phyloP scores from a whole-genome alignment of 2,797 vertebrate genomes.

The Rhadinocentrus ornatus region DNA sequence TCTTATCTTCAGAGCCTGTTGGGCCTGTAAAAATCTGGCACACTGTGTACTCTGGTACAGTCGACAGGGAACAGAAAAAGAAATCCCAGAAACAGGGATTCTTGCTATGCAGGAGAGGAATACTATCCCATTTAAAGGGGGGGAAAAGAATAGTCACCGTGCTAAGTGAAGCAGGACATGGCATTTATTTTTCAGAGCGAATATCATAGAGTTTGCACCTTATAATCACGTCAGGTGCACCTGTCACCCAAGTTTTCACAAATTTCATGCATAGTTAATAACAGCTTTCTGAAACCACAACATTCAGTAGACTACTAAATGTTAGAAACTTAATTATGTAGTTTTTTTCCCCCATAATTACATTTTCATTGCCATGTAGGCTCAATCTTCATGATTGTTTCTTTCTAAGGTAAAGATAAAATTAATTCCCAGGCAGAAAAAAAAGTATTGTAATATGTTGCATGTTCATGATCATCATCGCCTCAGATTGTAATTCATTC shows the following conservation, averaged over 20 bases:
- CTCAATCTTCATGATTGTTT: slow-evolving; percentile 15
- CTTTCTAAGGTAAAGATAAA: neutral
- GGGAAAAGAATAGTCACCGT: no score
- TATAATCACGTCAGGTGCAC: neutral
- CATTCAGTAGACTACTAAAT: neutral
- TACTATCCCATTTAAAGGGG: neutral
- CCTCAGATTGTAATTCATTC: slow-evolving; percentile 81
- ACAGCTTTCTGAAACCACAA: neutral
- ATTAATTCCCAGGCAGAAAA: slow-evolving; percentile 16
- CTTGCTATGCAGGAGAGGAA: neutral
- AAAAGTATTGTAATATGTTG: slow-evolving; percentile 35
- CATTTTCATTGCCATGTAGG: neutral
- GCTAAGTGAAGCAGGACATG: neutral
- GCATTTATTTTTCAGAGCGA: neutral
- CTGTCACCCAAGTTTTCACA: neutral
- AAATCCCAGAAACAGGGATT: neutral
- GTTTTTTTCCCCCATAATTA: neutral
- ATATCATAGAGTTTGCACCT: no score
- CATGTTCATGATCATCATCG: slow-evolving; percentile 53
- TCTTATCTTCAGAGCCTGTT: neutral
- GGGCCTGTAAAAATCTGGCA: neutral
- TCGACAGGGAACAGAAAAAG: neutral
- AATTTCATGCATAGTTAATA: neutral
- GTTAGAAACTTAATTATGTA: neutral
- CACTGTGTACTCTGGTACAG: neutral